These are phyloP conservation scores for Cichlasoma orientale DNA, from an alignment of 2,797 vertebrate species.

Conservation along the genomic window DNA sequence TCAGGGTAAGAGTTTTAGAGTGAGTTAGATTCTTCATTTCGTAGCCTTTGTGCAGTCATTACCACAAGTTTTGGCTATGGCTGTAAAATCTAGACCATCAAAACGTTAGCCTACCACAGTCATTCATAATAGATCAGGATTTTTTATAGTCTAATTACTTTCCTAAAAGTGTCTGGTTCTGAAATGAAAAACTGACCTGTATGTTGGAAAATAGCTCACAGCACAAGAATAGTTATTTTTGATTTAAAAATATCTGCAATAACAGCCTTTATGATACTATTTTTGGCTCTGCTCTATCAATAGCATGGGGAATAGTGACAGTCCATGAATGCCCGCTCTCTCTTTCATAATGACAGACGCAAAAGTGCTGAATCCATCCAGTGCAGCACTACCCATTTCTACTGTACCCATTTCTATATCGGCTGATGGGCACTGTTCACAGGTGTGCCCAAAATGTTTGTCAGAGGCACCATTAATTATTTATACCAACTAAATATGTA, in stretches of 20 bases:
- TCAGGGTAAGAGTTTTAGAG: no score
- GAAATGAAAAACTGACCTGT: conserved; percentile 10
- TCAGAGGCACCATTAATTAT: background rate
- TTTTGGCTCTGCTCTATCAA: conserved; percentile 42
- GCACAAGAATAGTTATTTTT: conserved; percentile 11
- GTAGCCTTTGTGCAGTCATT: no score
- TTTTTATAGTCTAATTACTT: background rate
- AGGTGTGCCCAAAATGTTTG: background rate
- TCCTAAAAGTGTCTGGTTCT: background rate
- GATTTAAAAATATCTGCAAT: conserved; percentile 50
- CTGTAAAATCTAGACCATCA: background rate
- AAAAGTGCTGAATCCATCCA: conserved; percentile 25
- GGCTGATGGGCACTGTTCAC: conserved; percentile 5
- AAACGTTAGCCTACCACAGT: background rate
- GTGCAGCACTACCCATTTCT: background rate
- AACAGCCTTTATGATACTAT: conserved; percentile 44
- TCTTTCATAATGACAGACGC: conserved; percentile 19
- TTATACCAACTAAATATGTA: background rate
- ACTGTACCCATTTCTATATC: background rate
- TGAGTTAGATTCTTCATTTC: no score
- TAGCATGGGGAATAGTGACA: conserved; percentile 38
- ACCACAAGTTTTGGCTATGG: no score
- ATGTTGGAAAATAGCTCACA: conserved; percentile 37
- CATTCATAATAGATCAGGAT: background rate
- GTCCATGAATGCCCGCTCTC: conserved; percentile 26